Conservation (phyloP, 2,113 vertebrate genomes). For the Sporophila hypoxantha region DNA sequence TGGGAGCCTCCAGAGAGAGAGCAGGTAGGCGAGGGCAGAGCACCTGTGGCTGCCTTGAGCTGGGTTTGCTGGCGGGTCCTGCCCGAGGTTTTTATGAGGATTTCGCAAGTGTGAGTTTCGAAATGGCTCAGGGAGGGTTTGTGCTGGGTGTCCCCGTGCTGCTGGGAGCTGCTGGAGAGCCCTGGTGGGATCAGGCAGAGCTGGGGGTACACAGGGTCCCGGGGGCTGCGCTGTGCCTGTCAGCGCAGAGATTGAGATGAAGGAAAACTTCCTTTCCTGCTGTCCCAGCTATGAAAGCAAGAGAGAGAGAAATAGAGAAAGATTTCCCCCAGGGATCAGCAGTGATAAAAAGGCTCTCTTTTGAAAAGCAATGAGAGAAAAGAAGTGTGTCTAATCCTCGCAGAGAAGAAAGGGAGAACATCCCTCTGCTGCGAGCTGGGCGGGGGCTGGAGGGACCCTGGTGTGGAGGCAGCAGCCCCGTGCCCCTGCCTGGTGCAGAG, state of each 20-base stretch:
- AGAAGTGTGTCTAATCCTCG: conserved; percentile 45
- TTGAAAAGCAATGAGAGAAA: conserved; percentile 36
- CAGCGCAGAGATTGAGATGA: not conserved
- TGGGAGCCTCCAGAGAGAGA: not conserved
- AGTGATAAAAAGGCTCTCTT: conserved; percentile 29
- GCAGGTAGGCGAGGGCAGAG: conserved; percentile 14
- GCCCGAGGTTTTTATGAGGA: not conserved
- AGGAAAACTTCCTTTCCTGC: conserved; percentile 27
- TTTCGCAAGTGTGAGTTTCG: conserved; percentile 31
- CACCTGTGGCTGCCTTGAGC: conserved; percentile 14
- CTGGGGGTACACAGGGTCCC: not conserved
- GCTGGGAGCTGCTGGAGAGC: not conserved
- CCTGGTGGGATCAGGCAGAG: fast-evolving
- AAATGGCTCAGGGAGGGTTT: not conserved
- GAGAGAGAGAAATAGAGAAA: not conserved
- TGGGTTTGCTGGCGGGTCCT: not conserved
- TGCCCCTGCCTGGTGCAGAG: not conserved
- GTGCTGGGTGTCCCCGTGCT: not conserved
- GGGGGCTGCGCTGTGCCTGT: not conserved
- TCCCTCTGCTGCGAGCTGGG: not conserved
- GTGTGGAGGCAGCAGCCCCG: fast-evolving
- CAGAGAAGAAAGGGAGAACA: conserved; percentile 38
- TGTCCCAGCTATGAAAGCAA: not conserved
- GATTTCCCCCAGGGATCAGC: conserved; percentile 35
- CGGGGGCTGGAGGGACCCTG: not conserved